Conservation (phyloP, 2,797 vertebrate genomes). For the Falco biarmicus region DNA sequence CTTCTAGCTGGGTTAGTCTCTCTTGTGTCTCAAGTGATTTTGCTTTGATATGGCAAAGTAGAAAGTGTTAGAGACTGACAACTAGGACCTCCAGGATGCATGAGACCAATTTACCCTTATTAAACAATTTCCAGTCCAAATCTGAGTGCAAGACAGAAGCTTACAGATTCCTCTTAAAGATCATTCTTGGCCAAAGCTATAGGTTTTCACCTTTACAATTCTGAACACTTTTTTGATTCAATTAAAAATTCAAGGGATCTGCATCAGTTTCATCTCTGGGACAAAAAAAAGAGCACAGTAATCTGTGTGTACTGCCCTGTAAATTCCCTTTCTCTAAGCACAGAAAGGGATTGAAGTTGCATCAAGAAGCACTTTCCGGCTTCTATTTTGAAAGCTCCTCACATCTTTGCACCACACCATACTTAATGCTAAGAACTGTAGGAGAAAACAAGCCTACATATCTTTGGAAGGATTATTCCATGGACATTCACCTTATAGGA, state of each 20-base stretch:
- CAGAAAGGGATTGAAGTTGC: not conserved
- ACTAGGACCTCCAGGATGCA: not conserved
- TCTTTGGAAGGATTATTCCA: not conserved
- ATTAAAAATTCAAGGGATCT: not conserved
- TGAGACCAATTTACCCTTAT: not conserved
- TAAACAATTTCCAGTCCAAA: not conserved
- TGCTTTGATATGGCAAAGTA: not conserved
- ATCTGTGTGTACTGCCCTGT: not conserved
- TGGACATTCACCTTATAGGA: not conserved
- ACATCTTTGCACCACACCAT: not conserved
- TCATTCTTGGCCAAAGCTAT: not conserved
- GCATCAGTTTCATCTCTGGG: not conserved
- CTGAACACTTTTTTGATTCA: not conserved
- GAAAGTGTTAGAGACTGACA: not conserved
- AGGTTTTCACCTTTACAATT: not conserved
- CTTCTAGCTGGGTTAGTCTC: not conserved
- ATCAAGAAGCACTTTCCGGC: not conserved
- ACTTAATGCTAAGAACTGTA: not conserved
- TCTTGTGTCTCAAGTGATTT: not conserved
- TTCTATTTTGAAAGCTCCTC: not conserved
- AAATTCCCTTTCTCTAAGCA: not conserved
- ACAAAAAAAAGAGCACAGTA: not conserved
- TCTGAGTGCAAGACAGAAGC: not conserved
- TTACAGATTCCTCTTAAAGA: not conserved
- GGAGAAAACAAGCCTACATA: not conserved